These are phyloP conservation scores for Zygaena filipendulae DNA, from an alignment of 2,888 invertebrate species.

Conservation along the genomic window DNA sequence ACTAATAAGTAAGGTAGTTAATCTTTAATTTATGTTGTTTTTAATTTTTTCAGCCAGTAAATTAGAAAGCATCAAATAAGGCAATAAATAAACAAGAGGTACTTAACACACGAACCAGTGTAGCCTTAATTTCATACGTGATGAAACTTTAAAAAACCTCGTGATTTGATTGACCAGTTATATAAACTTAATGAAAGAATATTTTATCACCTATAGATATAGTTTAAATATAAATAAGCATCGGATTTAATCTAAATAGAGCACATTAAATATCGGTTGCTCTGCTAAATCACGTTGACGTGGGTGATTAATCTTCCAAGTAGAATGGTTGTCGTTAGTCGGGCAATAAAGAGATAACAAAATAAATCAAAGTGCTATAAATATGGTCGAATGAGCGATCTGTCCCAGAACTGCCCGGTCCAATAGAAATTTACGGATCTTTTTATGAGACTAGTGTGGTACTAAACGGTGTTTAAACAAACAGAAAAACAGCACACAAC, in stretches of 20 bases:
- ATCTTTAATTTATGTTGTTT: no score
- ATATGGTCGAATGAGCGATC: slow-evolving; percentile 58
- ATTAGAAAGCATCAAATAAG: no score
- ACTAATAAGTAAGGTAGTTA: no score
- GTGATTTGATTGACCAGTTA: no score
- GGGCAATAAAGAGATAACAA: slow-evolving; percentile 66
- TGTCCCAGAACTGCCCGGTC: slow-evolving; percentile 51
- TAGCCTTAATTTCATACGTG: no score
- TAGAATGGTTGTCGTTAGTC: slow-evolving; percentile 65
- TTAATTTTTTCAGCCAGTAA: no score
- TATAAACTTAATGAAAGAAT: slow-evolving; percentile 48
- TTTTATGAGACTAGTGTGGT: slow-evolving; percentile 48
- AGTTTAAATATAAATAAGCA: slow-evolving; percentile 53
- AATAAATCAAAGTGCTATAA: slow-evolving; percentile 67
- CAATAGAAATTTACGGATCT: slow-evolving; percentile 54
- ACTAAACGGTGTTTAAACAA: slow-evolving; percentile 48
- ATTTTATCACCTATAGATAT: slow-evolving; percentile 41
- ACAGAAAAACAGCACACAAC: slow-evolving; percentile 43
- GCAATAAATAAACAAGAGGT: no score
- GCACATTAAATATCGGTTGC: slow-evolving; percentile 63
- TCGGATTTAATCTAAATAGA: slow-evolving; percentile 57
- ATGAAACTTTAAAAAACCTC: no score
- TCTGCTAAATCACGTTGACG: slow-evolving; percentile 66
- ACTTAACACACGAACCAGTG: no score
- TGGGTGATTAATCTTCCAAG: slow-evolving; percentile 61